Base-by-base conservation (phyloP, 2,888 invertebrate genomes). In the Cybosia mesomella region DNA sequence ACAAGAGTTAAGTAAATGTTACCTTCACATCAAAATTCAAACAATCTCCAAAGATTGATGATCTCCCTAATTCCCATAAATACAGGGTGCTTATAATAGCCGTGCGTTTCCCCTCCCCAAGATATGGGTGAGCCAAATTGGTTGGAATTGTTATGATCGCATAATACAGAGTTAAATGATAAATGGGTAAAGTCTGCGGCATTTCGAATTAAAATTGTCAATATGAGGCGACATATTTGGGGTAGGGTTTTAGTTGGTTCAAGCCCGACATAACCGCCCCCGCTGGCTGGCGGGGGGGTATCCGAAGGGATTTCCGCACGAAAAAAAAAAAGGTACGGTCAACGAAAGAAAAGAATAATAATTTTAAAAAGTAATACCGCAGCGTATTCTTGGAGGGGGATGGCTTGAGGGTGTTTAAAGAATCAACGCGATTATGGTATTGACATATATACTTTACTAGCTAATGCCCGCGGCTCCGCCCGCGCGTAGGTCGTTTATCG, bases 111-210 rank as follows among this genome's bases (percentile, higher is more conserved):
- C 59, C 65, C 62, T 39, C 21, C 32, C 22, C 57, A 61, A 74
- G 86, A 87, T 79, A 70, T 73, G 72, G 83, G 73, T 71, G 61
- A 67, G 67, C 71, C 66, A 87, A 89, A 88, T 89, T 88, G 85
- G 81, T 81, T 76, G 75, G 85, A 88, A 86, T 87, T 86, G 83
- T 87, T 87, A 83, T 80, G 81, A 81, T 84, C 61, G 83, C 77
- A 86, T 84, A 87, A 71, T 76, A 59, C 83, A 75, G 79, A 85
- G 79, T 84, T 82, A 76, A 69, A 81, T 85, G 84, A 87, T 85
- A 83, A 85, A 86, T 84, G 79, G 77, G 64, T 74, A 77, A 80
- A 81, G 74, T 76, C 77, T 76, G 81, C 75, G 79, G 76, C 67
- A 78, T 79, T 74, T 72, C 21, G 66, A 78, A 79, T 79, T 78